Conservation (phyloP, 2,888 invertebrate species). For the Drosophila demipolita region DNA sequence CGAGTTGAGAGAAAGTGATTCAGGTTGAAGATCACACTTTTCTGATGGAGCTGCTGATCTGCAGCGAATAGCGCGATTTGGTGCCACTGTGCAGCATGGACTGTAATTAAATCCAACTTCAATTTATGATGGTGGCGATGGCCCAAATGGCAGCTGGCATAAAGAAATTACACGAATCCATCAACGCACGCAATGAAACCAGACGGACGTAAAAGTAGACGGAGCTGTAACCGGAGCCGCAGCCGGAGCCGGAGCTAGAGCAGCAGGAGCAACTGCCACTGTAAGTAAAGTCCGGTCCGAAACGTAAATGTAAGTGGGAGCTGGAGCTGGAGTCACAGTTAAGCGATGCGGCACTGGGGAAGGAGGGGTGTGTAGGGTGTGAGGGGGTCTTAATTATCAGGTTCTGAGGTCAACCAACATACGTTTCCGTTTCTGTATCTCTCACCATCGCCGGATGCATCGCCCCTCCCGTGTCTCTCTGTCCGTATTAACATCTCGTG, state of each 20-base stretch:
- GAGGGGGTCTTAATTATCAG: slow-evolving; percentile 56
- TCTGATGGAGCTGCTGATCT: neutral
- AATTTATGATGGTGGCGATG: slow-evolving; percentile 58
- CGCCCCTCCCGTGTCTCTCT: slow-evolving; percentile 2
- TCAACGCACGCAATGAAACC: slow-evolving; percentile 65
- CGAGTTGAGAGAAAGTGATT: neutral
- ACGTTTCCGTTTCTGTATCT: slow-evolving; percentile 44
- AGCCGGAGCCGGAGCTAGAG: neutral
- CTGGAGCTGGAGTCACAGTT: neutral
- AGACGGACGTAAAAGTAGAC: slow-evolving; percentile 21
- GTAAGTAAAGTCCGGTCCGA: slow-evolving; percentile 2
- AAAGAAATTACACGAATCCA: slow-evolving; percentile 71
- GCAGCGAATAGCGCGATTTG: neutral
- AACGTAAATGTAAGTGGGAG: neutral
- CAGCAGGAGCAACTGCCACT: neutral
- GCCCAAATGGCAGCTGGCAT: slow-evolving; percentile 54
- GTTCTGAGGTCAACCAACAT: slow-evolving; percentile 47
- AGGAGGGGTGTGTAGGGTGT: neutral
- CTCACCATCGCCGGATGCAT: neutral
- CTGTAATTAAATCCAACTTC: slow-evolving; percentile 74
- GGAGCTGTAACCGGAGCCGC: neutral
- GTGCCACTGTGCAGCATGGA: slow-evolving; percentile 35
- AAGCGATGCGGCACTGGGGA: neutral
- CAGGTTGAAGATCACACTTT: neutral
- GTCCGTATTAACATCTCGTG: slow-evolving; percentile 40